Base-by-base conservation (phyloP, 1,140 invertebrate genomes). In the Cyphomyrmex costatus region DNA sequence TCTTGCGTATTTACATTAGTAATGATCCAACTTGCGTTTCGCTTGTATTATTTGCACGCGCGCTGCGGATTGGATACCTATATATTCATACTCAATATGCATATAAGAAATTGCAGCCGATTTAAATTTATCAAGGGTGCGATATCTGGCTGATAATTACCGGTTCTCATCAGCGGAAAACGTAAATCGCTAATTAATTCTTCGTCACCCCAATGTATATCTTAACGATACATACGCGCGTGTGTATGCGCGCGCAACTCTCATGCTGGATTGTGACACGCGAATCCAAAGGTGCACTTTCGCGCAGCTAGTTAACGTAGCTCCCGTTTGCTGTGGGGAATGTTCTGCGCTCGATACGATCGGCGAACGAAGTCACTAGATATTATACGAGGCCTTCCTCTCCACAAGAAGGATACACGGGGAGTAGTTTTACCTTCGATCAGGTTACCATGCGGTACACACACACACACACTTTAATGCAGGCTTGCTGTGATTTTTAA, bases 281-380 rank as follows among this genome's bases (percentile, higher is more conserved):
- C 51, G 51, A 82, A 60, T 24, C 51, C 66, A 14, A 60, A 71
- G 33, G 33, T 24, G 66, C 79, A 73, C 79, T 82, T 82, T 73
- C 53, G 51, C 42, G 61, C 27, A 65, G 63, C 88, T 71, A 51
- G 83, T 61, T 90, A 87, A 70, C 89, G 74, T 78, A 80, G 89
- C 79, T 86, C 89, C 87, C 90, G 89, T 91, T 89, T 85, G 61
- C 85, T 73, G 71, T 71, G 77, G 71, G 70, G 87, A 89, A 90
- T 85, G 85, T 87, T 63, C 42, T 76, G 61, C 73, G 86, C 63
- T 78, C 86, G 89, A 90, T 90, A 90, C 63, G 80, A 90, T 90
- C 89, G 30, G 86, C 63, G 89, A 73, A 90, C 87, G 63, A 77
- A 88, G 76, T 85, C 80, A 56, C 86, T 71, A 88, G 89, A 90